These are phyloP conservation scores for Malurus elegans DNA, from an alignment of 2,113 vertebrate genomes.

Conservation along the genomic window DNA sequence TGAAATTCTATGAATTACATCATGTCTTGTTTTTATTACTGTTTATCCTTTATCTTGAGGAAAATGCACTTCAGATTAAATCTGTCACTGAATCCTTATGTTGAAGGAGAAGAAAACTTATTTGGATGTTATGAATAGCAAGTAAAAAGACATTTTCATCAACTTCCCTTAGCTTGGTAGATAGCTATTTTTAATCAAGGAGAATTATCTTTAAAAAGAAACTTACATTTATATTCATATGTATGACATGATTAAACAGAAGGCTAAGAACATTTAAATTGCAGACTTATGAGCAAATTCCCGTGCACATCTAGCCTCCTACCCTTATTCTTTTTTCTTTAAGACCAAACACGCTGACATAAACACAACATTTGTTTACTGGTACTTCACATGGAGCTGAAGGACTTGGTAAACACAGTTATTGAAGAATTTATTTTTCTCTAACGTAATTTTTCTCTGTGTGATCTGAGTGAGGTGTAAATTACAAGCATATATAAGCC, in stretches of 20 bases:
- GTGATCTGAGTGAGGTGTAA: background rate
- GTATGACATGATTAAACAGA: background rate
- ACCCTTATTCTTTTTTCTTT: background rate
- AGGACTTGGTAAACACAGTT: background rate
- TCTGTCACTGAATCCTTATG: background rate
- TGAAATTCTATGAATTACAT: background rate
- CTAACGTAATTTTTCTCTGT: background rate
- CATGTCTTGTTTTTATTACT: constrained; percentile 21
- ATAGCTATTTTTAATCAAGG: background rate
- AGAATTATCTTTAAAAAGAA: background rate
- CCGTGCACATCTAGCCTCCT: background rate
- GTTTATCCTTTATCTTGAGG: background rate
- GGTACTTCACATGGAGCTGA: background rate
- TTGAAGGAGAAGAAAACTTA: background rate
- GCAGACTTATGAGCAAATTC: background rate
- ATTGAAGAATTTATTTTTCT: background rate
- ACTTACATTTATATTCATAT: background rate
- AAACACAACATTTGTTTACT: background rate
- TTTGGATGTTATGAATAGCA: background rate
- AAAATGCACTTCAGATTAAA: background rate
- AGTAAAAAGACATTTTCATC: background rate
- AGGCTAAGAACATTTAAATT: background rate
- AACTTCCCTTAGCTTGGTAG: background rate
- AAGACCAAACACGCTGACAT: background rate
- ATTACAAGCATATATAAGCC: background rate